Percentiles rank a stretch among this genome's conserved stretches.
Conservation (phyloP, 2,888 invertebrate species). For the Anoncus sp. region DNA sequence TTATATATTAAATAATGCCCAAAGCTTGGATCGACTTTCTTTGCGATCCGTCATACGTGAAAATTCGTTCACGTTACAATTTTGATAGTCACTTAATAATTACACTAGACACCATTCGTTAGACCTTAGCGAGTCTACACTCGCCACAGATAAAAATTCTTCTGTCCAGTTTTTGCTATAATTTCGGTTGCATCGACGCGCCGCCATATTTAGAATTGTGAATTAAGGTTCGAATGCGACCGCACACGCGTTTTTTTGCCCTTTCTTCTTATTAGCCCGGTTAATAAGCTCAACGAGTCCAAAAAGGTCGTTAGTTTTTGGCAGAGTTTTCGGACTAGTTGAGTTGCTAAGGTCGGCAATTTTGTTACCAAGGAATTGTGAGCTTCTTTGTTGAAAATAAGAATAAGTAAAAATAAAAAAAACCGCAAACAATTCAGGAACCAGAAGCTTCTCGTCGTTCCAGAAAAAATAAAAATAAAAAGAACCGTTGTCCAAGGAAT, state of each 20-base stretch:
- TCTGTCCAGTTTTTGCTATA: neutral
- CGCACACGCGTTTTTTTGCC: conserved; percentile 31
- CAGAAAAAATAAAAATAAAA: too few species aligned
- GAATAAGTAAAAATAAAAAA: neutral
- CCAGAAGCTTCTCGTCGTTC: neutral
- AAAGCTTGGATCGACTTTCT: conserved; percentile 47
- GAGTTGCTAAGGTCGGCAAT: neutral
- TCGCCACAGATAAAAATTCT: neutral
- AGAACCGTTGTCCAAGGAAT: too few species aligned
- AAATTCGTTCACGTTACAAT: conserved; percentile 20
- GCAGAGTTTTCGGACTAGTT: too few species aligned
- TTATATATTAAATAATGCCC: conserved; percentile 62
- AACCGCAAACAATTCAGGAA: neutral
- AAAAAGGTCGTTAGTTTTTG: neutral
- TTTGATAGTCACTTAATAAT: conserved; percentile 45
- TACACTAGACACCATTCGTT: neutral
- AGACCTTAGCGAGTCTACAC: neutral
- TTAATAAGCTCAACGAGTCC: neutral
- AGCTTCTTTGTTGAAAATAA: neutral
- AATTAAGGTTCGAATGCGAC: neutral
- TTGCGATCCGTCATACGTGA: conserved; percentile 23
- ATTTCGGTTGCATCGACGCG: neutral
- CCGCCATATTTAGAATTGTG: neutral
- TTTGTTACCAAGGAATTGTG: neutral
- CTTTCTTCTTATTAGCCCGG: neutral